phyloP scores from a whole-genome alignment of 2,113 vertebrate genomes.

The Tringa solitaria region DNA sequence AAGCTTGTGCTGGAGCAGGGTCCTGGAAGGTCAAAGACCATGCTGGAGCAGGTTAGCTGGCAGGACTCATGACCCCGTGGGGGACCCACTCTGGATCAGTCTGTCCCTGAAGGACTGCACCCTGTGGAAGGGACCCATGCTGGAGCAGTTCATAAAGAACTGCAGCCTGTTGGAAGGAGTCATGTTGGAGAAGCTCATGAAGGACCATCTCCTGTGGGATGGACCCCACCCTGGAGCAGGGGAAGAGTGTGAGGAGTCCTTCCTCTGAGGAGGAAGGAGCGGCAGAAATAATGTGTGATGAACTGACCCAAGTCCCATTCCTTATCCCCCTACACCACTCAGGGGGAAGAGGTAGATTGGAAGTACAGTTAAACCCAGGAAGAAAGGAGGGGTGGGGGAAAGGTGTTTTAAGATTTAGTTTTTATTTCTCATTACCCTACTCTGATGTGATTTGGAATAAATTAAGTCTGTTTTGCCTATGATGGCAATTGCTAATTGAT shows the following conservation, averaged over 20 bases:
- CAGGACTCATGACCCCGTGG: background rate
- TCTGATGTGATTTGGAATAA: background rate
- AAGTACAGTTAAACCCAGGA: background rate
- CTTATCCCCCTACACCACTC: background rate
- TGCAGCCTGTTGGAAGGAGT: background rate
- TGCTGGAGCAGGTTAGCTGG: background rate
- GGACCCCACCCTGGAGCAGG: background rate
- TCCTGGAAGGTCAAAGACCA: background rate
- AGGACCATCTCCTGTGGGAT: background rate
- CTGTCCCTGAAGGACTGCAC: background rate
- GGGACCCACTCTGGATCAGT: background rate
- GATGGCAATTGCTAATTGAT: background rate
- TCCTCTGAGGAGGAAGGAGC: background rate
- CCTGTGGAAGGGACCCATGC: background rate
- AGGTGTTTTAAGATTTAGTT: background rate
- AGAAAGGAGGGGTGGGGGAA: background rate
- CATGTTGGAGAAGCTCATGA: background rate
- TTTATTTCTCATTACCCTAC: background rate
- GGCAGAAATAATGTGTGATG: background rate
- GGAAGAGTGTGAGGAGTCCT: background rate
- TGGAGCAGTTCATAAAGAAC: background rate
- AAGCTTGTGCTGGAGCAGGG: background rate
- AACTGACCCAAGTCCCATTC: background rate
- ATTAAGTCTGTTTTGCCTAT: background rate
- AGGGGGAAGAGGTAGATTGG: background rate